Base-by-base conservation (phyloP, 64 coral and sea anemone species). In the Porites australiensis region DNA sequence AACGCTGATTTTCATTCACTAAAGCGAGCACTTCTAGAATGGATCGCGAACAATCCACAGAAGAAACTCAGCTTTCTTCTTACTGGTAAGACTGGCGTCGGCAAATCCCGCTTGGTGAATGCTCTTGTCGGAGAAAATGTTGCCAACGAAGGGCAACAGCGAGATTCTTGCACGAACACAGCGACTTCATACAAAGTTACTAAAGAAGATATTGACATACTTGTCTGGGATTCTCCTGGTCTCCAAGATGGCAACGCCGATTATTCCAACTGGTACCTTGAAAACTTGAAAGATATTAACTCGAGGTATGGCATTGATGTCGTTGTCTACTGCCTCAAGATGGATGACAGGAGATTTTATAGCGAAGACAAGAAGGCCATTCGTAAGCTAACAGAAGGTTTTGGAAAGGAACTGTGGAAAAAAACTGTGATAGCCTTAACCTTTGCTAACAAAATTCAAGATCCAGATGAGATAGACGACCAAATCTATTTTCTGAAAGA, bases 161-260 rank as follows among this genome's bases (percentile, higher is more conserved):
- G 23, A 62, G 48, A 22, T 2, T 10, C 53, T 10, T 66, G 58
- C 16, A 89, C 87, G 11, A 6, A 18, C 68, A 22, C 18, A 6
- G 64, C 71, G 8, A 70, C 44, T 11, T 11, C 45, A 8, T 50
- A 86, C 65, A 0, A 20, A 19, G 15, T 9, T 71, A 1, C 13
- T 21, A 53, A 57, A 23, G n/a, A 78, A 20, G 75, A 19, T 3
- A 23, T 55, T 13, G 3, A 9, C 0, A n/a, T 88, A 4, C 50
- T 23, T 44, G 69, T 88, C 7, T 89, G 88, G 88, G 88, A 89
- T 67, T 89, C 88, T 79, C 75, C 74, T 15, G 88, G 88, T 47
- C 27, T 89, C 2, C 87, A 89, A 62, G 87, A 89, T 77, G 87
- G 87, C 22, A 46, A 22, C 2, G 13, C 2, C 7, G 9, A 89